These are phyloP conservation scores for Leptinotarsa defecta DNA, from an alignment of 1,140 invertebrate genomes.

Conservation along the genomic window DNA sequence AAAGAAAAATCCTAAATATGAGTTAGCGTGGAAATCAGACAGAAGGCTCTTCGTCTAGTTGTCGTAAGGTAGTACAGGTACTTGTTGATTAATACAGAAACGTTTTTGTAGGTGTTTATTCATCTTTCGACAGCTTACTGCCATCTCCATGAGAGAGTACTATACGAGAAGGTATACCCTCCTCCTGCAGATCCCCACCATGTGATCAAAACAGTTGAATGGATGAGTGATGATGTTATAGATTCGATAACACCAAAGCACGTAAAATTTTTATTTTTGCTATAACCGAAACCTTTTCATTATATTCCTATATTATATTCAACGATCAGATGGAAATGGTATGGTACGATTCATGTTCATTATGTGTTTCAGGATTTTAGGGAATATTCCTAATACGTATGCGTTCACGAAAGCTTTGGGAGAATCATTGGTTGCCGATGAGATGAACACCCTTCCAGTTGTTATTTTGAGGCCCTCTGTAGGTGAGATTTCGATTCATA, in stretches of 20 bases:
- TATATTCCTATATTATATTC: neutral
- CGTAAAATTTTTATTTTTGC: neutral
- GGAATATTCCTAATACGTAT: conserved; percentile 86
- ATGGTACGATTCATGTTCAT: too few species aligned
- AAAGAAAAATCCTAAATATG: too few species aligned
- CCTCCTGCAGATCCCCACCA: conserved; percentile 70
- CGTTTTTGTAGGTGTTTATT: conserved; percentile 54
- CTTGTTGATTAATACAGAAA: too few species aligned
- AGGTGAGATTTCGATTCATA: conserved; percentile 59
- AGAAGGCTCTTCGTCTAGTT: too few species aligned
- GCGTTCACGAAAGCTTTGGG: conserved; percentile 90
- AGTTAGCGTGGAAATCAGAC: too few species aligned
- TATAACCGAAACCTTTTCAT: too few species aligned
- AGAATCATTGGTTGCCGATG: conserved; percentile 80
- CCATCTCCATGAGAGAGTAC: conserved; percentile 67
- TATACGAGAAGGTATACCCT: conserved; percentile 72
- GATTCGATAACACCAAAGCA: conserved; percentile 42
- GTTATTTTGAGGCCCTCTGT: conserved; percentile 90
- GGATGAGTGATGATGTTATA: conserved; percentile 65
- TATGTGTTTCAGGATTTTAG: conserved; percentile 66
- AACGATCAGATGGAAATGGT: too few species aligned
- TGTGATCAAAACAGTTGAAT: conserved; percentile 74
- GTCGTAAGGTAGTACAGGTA: too few species aligned
- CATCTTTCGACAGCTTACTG: conserved; percentile 70
- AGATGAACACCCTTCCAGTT: conserved; percentile 75